phyloP scores from a whole-genome alignment of 2,888 invertebrate species.

The Tetragonisca angustula region DNA sequence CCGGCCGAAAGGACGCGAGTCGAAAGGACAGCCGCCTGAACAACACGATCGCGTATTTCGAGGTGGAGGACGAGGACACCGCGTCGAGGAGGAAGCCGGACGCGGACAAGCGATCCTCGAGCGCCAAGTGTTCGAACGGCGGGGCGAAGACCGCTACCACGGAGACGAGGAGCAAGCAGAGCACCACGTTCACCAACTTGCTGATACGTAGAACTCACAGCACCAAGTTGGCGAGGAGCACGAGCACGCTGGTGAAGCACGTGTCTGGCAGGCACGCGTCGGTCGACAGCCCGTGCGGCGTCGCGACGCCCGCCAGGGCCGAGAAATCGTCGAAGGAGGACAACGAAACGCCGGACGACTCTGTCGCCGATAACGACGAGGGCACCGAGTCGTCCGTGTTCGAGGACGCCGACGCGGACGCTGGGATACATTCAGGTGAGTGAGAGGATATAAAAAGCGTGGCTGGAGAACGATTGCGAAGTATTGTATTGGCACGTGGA shows the following conservation, averaged over 20 bases:
- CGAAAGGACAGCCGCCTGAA: slow-evolving; percentile 73
- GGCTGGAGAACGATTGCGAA: too few relatives aligned
- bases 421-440: slow-evolving; percentile 89
- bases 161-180: slow-evolving; percentile 67
- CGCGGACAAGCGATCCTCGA: slow-evolving; percentile 37
- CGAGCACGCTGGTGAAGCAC: slow-evolving; percentile 80
- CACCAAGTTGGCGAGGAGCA: slow-evolving; percentile 89
- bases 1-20: slow-evolving; percentile 75
- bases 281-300: slow-evolving; percentile 64
- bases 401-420: slow-evolving; percentile 88
- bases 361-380: slow-evolving; percentile 74
- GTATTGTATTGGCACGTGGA: too few relatives aligned
- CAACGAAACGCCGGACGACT: slow-evolving; percentile 82
- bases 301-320: slow-evolving; percentile 77
- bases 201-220: slow-evolving; percentile 90
- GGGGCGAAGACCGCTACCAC: slow-evolving; percentile 22
- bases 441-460: not conserved
- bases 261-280: slow-evolving; percentile 74
- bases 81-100: slow-evolving; percentile 44
- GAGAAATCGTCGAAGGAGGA: slow-evolving; percentile 82
- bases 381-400: slow-evolving; percentile 77
- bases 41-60: slow-evolving; percentile 74
- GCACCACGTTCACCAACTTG: slow-evolving; percentile 80
- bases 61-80: slow-evolving; percentile 61
- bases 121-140: slow-evolving; percentile 32